These are phyloP conservation scores for Calliopum simillimum DNA, from an alignment of 2,888 invertebrate genomes.

Conservation along the genomic window DNA sequence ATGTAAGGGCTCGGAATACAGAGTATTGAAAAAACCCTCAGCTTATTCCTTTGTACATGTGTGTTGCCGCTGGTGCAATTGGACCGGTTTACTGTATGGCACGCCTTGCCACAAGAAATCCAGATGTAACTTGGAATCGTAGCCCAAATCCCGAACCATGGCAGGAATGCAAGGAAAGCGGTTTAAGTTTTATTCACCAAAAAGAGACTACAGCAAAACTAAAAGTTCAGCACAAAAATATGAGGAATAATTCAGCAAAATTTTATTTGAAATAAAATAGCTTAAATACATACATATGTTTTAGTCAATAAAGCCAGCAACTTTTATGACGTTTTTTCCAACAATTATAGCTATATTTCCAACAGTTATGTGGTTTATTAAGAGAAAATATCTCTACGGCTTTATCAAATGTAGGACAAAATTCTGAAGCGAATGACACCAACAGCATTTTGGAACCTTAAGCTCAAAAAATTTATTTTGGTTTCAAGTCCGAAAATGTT, in stretches of 20 bases:
- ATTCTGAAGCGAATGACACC: too few relatives aligned
- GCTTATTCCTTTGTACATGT: conserved; percentile 86
- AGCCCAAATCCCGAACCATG: conserved; percentile 81
- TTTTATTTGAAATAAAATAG: background rate
- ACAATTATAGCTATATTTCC: too few relatives aligned
- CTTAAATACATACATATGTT: background rate
- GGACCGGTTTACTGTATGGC: conserved; percentile 76
- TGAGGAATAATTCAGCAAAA: conserved; percentile 67
- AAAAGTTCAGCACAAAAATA: conserved; percentile 78
- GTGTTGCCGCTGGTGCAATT: conserved; percentile 76
- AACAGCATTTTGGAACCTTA: too few relatives aligned
- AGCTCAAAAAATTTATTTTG: too few relatives aligned
- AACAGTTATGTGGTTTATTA: too few relatives aligned
- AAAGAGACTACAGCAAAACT: conserved; percentile 74
- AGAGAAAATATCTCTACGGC: too few relatives aligned
- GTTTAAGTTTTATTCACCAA: conserved; percentile 83
- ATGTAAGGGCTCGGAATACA: conserved; percentile 80
- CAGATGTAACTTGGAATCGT: conserved; percentile 88
- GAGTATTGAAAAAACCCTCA: conserved; percentile 81
- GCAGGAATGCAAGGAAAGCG: conserved; percentile 83
- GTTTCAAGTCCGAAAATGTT: too few relatives aligned
- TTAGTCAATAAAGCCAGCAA: too few relatives aligned
- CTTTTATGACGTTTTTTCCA: too few relatives aligned
- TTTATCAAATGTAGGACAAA: too few relatives aligned
- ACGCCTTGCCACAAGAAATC: conserved; percentile 80